phyloP scores from a whole-genome alignment of 2,797 vertebrate species.

The Falco biarmicus region DNA sequence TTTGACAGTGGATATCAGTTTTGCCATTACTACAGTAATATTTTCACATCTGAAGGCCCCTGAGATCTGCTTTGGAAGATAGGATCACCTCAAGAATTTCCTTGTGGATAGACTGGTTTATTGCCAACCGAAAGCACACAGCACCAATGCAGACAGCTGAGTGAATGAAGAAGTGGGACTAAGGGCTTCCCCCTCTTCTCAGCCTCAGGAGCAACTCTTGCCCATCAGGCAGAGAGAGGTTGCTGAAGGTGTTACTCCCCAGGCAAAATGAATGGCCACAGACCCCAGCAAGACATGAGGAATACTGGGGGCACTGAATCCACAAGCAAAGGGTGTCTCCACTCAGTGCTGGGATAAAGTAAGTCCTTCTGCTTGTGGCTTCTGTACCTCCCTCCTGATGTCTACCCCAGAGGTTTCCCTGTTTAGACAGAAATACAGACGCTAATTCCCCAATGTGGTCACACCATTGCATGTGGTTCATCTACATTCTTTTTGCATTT shows the following conservation, averaged over 20 bases:
- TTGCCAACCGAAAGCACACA: not conserved
- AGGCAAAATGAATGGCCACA: not conserved
- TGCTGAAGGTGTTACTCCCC: not conserved
- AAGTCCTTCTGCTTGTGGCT: not conserved
- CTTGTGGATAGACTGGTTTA: not conserved
- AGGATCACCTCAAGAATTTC: not conserved
- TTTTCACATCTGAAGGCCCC: not conserved
- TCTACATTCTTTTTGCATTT: not conserved
- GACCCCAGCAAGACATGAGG: not conserved
- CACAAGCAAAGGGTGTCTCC: not conserved
- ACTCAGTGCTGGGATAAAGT: not conserved
- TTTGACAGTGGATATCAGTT: not conserved
- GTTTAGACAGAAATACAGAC: not conserved
- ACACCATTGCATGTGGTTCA: fast-evolving
- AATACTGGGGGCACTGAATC: not conserved
- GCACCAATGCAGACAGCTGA: not conserved
- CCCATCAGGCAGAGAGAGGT: not conserved
- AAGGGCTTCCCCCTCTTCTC: not conserved
- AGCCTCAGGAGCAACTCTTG: not conserved
- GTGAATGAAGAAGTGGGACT: not conserved
- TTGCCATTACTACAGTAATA: not conserved
- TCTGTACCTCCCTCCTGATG: not conserved
- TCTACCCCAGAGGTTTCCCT: not conserved
- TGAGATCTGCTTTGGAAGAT: not conserved
- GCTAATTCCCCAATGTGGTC: not conserved